Conservation (phyloP, 2,113 vertebrate species). For the Ameiurus melas region DNA sequence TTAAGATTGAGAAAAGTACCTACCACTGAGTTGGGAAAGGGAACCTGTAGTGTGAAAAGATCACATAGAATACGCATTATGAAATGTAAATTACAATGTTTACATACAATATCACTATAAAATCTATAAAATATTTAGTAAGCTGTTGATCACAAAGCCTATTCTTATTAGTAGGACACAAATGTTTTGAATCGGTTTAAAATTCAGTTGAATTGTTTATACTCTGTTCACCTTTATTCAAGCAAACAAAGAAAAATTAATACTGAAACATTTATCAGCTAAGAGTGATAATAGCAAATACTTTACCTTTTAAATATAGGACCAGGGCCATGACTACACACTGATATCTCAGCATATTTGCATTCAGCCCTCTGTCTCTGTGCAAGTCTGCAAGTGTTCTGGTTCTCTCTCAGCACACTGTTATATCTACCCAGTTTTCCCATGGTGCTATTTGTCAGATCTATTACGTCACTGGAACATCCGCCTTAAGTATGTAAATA, state of each 20-base stretch:
- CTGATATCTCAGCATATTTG: conserved; percentile 12
- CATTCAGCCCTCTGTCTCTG: background rate
- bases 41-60: background rate
- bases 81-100: background rate
- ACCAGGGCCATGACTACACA: background rate
- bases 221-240: background rate
- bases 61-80: background rate
- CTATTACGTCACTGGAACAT: background rate
- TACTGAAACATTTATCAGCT: background rate
- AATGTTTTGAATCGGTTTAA: background rate
- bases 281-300: background rate
- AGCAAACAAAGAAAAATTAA: background rate
- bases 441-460: background rate
- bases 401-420: background rate
- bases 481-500: background rate
- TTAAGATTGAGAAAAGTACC: background rate
- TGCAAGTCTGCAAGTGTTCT: background rate
- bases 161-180: background rate
- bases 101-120: background rate
- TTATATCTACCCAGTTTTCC: background rate
- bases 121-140: background rate
- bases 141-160: background rate
- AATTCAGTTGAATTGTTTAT: background rate
- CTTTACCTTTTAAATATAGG: conserved; percentile 6
- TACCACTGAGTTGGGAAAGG: background rate